phyloP scores from a whole-genome alignment of 2,113 vertebrate genomes.

The Apteryx mantelli region DNA sequence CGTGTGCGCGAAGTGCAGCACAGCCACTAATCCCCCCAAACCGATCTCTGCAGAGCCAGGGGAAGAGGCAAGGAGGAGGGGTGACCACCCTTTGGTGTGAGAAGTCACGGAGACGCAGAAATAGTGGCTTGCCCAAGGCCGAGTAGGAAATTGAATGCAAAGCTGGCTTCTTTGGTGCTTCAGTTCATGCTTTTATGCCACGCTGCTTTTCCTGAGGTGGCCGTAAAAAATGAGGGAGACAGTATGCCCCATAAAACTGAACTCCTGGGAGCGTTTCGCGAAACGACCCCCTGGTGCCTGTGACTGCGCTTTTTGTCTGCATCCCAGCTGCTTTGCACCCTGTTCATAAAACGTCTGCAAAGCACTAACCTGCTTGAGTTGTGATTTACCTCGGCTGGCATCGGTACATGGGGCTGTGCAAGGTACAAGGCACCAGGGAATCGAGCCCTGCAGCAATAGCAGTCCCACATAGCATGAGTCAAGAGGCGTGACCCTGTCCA shows the following conservation, averaged over 20 bases:
- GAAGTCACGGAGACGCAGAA: neutral
- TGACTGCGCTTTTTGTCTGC: neutral
- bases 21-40: neutral
- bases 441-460: neutral
- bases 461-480: neutral
- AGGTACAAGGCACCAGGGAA: neutral
- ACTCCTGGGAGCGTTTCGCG: too few species aligned
- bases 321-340: fast-evolving
- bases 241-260: fast-evolving
- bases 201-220: fast-evolving
- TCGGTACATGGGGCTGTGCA: neutral
- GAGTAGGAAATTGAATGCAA: neutral
- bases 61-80: neutral
- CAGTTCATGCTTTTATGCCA: neutral
- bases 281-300: fast-evolving
- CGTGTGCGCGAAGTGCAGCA: neutral
- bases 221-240: neutral
- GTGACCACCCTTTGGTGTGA: neutral
- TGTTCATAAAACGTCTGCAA: neutral
- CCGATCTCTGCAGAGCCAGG: neutral
- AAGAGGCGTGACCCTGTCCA: neutral
- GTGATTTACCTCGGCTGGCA: fast-evolving
- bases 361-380: neutral
- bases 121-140: neutral
- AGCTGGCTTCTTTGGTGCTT: neutral